Conservation (phyloP, 2,888 invertebrate species). For the Bellardia bayeri region DNA sequence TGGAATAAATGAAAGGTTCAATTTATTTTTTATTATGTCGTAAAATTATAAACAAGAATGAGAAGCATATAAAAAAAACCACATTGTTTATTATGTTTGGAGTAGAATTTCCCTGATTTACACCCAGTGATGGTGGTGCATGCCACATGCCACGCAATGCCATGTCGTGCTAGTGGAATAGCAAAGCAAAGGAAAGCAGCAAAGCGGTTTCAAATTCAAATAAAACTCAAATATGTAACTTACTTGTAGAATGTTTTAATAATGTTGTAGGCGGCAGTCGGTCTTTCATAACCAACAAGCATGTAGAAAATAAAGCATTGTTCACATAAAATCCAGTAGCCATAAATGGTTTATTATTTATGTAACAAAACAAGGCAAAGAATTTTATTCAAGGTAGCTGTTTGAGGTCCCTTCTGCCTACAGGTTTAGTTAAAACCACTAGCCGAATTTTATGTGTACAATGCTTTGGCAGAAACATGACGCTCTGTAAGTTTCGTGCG, state of each 20-base stretch:
- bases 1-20: neutral
- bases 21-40: slow-evolving; percentile 23
- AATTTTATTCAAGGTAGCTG: no score
- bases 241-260: slow-evolving; percentile 23
- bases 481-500: neutral
- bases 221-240: slow-evolving; percentile 19
- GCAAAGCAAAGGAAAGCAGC: neutral
- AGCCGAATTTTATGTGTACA: no score
- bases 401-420: no score
- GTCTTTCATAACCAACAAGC: neutral
- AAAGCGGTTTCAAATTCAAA: slow-evolving; percentile 21
- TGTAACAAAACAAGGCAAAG: no score
- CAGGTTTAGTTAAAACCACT: no score
- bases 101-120: slow-evolving; percentile 33
- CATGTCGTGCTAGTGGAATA: neutral
- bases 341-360: no score
- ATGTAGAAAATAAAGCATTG: no score
- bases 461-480: no score
- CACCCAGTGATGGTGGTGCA: neutral
- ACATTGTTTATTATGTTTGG: slow-evolving; percentile 35
- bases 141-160: slow-evolving; percentile 16
- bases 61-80: neutral
- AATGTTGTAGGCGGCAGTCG: neutral
- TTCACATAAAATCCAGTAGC: no score
- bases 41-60: neutral